Percentiles rank a stretch among this genome's conserved stretches.
Conservation (phyloP, 2,888 invertebrate species). For the Gymnoscelis rufifasciata region DNA sequence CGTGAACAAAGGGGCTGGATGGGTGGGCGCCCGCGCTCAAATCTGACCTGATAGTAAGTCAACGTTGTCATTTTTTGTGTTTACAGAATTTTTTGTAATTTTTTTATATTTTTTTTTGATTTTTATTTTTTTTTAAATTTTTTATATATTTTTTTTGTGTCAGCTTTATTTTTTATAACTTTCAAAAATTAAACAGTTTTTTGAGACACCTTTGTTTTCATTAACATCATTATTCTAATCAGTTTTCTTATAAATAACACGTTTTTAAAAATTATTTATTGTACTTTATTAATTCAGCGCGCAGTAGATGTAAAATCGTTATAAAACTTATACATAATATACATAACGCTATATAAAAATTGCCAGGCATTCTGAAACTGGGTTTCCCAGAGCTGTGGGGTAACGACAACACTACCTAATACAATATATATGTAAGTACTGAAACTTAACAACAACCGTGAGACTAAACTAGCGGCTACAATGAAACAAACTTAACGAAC, state of each 20-base stretch:
- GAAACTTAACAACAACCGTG: conserved; percentile 27
- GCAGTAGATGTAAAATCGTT: conserved; percentile 67
- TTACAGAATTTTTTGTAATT: conserved; percentile 41
- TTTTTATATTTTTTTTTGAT: conserved; percentile 40
- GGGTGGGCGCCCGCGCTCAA: conserved; percentile 28
- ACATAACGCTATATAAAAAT: conserved; percentile 34
- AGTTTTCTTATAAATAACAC: conserved; percentile 68
- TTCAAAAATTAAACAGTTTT: conserved; percentile 61
- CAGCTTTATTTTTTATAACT: conserved; percentile 50
- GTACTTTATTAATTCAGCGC: conserved; percentile 67
- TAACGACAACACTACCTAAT: conserved; percentile 11
- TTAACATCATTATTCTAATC: conserved; percentile 50
- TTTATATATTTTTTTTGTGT: conserved; percentile 44
- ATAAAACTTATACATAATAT: conserved; percentile 64
- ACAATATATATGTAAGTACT: conserved; percentile 6
- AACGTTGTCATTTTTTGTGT: conserved; percentile 52
- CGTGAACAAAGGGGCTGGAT: conserved; percentile 8
- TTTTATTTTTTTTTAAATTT: conserved; percentile 38
- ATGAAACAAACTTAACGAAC: conserved; percentile 19
- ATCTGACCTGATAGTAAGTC: conserved; percentile 45
- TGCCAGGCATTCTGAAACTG: conserved; percentile 25
- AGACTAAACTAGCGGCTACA: conserved; percentile 24
- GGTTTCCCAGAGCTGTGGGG: conserved; percentile 11
- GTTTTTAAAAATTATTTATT: conserved; percentile 70
- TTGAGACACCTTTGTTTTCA: conserved; percentile 56